Percentiles rank a stretch among this genome's conserved stretches.
These are phyloP conservation scores for Nanorana parkeri DNA, from an alignment of 2,113 vertebrate species.

Conservation along the genomic window DNA sequence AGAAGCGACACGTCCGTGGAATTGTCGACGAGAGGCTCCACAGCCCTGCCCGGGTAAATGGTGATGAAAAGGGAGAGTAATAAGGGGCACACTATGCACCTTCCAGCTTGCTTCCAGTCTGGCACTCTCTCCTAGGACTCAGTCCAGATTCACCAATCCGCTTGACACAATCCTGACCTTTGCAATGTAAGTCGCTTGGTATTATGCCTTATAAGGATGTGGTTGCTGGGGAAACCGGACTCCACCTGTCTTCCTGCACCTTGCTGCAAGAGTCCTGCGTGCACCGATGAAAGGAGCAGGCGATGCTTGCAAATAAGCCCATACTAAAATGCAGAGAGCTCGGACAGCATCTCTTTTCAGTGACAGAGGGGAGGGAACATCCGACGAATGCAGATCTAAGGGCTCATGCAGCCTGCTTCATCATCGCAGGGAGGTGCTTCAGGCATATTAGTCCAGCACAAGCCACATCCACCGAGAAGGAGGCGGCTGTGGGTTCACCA, in stretches of 20 bases:
- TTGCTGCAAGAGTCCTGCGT: conserved; percentile 14
- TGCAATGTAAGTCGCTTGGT: conserved; percentile 76
- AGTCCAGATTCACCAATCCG: conserved; percentile 56
- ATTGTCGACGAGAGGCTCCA: background rate
- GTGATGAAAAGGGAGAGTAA: background rate
- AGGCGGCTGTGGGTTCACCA: background rate
- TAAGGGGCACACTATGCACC: conserved; percentile 12
- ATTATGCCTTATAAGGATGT: conserved; percentile 76
- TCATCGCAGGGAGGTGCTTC: background rate
- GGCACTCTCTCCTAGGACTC: conserved; percentile 54
- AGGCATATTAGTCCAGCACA: background rate
- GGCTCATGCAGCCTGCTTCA: conserved; percentile 34
- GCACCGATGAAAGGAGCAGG: conserved; percentile 56
- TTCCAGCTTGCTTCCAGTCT: background rate
- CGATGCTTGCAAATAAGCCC: background rate
- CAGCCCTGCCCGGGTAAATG: conserved; percentile 13
- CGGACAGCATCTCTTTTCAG: background rate
- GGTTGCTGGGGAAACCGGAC: conserved; percentile 87
- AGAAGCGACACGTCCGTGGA: conserved; percentile 47
- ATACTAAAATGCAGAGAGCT: background rate
- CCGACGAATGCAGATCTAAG: conserved; percentile 42
- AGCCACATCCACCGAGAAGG: background rate
- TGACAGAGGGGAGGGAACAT: conserved; percentile 15
- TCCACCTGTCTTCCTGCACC: conserved; percentile 83
- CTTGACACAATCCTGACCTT: conserved; percentile 72